Evolutionary conservation across 2,888 invertebrate species (phyloP), one percentile per base, ranked within the genome.

Genomic region (Copidosoma aretas): DNA sequence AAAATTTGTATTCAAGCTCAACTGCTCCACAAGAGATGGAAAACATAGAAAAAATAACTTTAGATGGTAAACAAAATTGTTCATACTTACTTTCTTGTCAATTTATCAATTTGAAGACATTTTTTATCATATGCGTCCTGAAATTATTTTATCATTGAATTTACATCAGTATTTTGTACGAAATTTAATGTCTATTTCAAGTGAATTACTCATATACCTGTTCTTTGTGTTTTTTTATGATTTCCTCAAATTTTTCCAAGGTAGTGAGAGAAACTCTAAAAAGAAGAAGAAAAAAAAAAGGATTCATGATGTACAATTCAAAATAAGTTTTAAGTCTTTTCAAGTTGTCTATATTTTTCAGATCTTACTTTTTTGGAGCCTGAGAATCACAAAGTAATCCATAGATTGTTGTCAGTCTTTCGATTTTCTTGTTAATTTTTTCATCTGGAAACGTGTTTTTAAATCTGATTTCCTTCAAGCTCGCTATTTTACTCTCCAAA

Each of bases 231-330:
- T 90, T 91, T 64, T 88, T 82, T 49, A 91, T 84, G 67, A 91
- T 90, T 79, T 89, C 89, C 83, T 91, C 91, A 80, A 91, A 91
- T 84, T 89, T 89, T 24, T 87, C 84, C 59, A 91, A 81, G 62
- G 90, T 91, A 75, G 90, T 89, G 82, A 89, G 86, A 84, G 89
- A 90, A 84, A 91, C 86, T 80, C 91, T 91, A 82, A 77, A 84
- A 84, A 74, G 73, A 82, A 77, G 84, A 84, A 74, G 73, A 8
- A 51, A 59, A 64, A 77, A 71, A 64, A 62, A 60, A 39, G 14
- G 14, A 49, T 3, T 54, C 22, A 1, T 56, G n/a, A 25, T 17
- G 41, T 12, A 25, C 14, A 53, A 39, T 32, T 21, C 14, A 58
- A 24, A 49, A 5, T n/a, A 10, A 25, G 46, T 24, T 15, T 15